phyloP scores from a whole-genome alignment of 64 coral and sea anemone genomes.

The Acropora yongei region DNA sequence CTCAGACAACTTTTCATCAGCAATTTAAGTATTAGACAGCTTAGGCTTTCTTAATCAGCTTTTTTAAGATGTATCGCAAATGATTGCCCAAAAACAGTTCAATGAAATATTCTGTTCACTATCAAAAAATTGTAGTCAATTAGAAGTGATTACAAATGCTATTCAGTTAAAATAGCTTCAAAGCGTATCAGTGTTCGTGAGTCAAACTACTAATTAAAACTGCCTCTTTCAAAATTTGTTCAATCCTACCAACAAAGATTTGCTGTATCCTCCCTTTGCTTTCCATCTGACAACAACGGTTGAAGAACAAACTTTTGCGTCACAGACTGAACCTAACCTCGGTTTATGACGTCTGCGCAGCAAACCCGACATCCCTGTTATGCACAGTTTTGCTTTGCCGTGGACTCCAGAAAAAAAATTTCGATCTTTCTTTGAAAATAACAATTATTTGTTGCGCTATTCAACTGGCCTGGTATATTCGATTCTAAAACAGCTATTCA shows the following conservation, averaged over 20 bases:
- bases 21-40: no score
- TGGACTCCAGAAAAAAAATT: background rate
- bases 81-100: no score
- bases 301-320: background rate
- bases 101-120: no score
- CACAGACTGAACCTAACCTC: background rate
- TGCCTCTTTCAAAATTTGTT: background rate
- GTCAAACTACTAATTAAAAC: no score
- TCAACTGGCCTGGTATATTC: background rate
- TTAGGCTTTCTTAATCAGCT: no score
- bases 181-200: no score
- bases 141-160: no score
- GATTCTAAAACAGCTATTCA: background rate
- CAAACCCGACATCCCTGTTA: background rate
- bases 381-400: background rate
- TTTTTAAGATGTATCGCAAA: no score
- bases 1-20: no score
- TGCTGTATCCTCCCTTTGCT: conserved; percentile 1
- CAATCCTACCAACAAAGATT: background rate
- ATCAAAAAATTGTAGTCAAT: no score
- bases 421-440: background rate
- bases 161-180: no score
- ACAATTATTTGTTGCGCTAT: background rate
- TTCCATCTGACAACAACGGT: background rate
- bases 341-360: background rate